phyloP scores from a whole-genome alignment of 2,888 invertebrate genomes.

The Philereme vetulata region DNA sequence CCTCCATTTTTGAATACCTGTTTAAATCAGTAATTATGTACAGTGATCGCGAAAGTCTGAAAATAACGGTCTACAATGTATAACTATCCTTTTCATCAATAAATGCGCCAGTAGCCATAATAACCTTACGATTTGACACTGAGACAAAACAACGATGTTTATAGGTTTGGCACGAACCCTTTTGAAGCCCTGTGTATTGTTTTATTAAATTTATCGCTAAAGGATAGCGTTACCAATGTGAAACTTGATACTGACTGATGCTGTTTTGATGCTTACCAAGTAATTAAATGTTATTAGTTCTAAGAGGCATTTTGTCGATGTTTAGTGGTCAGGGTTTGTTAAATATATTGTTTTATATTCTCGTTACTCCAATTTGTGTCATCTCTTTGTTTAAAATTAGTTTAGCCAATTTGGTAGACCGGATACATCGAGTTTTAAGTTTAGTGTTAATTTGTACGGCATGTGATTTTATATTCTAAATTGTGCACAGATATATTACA shows the following conservation, averaged over 20 bases:
- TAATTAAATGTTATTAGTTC: conserved; percentile 13
- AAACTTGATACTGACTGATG: conserved; percentile 28
- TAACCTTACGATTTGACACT: conserved; percentile 48
- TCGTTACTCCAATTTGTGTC: background rate
- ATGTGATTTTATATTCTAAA: no score
- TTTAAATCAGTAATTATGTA: no score
- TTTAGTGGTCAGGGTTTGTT: background rate
- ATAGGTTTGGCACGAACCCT: conserved; percentile 50
- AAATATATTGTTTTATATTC: background rate
- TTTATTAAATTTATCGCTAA: conserved; percentile 47
- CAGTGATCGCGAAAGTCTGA: no score
- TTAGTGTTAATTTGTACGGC: no score
- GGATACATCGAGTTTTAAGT: background rate
- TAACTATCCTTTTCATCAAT: conserved; percentile 17
- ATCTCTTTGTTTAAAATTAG: background rate
- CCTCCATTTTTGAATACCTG: no score
- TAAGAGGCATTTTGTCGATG: conserved; percentile 6
- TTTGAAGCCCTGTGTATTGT: conserved; percentile 47
- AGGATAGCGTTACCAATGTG: conserved; percentile 38
- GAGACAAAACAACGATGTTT: conserved; percentile 56
- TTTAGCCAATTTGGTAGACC: background rate
- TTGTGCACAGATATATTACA: no score
- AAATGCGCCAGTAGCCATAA: conserved; percentile 47
- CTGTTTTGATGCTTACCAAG: conserved; percentile 12
- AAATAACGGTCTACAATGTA: background rate